These are phyloP conservation scores for Streptopelia turtur DNA, from an alignment of 2,797 vertebrate genomes.

Conservation along the genomic window DNA sequence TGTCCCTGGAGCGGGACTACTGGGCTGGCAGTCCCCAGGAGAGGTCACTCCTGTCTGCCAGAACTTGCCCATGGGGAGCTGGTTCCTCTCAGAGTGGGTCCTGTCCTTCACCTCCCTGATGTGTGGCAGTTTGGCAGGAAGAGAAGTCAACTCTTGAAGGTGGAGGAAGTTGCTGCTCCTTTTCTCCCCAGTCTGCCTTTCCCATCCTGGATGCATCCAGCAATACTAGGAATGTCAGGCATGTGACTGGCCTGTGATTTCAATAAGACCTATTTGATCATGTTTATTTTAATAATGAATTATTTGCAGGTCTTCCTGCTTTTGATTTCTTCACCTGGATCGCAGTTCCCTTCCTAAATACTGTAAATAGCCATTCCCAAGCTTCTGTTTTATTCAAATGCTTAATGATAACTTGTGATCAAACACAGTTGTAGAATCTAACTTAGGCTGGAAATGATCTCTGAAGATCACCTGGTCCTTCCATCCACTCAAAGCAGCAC, in stretches of 20 bases:
- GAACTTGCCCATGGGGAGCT: neutral
- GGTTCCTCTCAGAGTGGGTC: neutral
- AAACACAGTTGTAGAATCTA: neutral
- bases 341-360: neutral
- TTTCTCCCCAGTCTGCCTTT: neutral
- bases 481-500: neutral
- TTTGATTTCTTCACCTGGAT: neutral
- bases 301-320: neutral
- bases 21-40: slow-evolving; percentile 10
- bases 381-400: neutral
- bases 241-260: neutral
- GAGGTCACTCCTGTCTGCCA: slow-evolving; percentile 56
- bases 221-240: neutral
- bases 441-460: neutral
- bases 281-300: neutral
- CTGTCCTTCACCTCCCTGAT: accelerated
- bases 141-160: neutral
- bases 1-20: neutral
- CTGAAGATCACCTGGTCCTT: neutral
- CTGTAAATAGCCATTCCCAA: neutral
- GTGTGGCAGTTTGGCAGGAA: accelerated
- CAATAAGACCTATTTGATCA: neutral
- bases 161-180: neutral
- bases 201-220: neutral
- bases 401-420: neutral